Evolutionary conservation across 2,888 invertebrate genomes (phyloP).

Genomic region (Peribatodes rhomboidaria): DNA sequence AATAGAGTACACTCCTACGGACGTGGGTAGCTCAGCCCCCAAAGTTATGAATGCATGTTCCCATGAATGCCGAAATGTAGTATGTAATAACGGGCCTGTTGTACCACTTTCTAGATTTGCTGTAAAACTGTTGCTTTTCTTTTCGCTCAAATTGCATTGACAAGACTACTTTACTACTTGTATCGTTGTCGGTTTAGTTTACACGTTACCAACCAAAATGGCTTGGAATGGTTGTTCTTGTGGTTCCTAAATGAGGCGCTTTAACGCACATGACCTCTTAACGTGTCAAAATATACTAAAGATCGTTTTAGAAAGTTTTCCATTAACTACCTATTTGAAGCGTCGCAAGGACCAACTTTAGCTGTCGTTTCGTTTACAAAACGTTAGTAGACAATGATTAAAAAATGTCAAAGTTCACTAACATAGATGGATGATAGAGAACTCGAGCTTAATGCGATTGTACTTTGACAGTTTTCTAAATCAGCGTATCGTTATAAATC

Average conservation of each 20-base stretch:
- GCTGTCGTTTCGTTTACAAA: not conserved
- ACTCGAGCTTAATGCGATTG: not conserved
- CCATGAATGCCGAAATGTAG: too few species aligned
- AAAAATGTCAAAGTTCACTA: not conserved
- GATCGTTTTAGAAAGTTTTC: not conserved
- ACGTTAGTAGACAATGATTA: not conserved
- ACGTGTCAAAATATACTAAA: not conserved
- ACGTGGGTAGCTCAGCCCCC: too few species aligned
- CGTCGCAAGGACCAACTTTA: slow-evolving; percentile 1
- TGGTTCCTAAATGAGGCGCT: not conserved
- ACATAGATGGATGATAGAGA: not conserved
- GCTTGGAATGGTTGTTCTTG: not conserved
- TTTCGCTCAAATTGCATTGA: not conserved
- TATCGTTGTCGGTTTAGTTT: too few species aligned
- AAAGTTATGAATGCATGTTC: too few species aligned
- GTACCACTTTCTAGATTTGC: not conserved
- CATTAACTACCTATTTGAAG: not conserved
- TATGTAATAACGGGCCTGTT: too few species aligned
- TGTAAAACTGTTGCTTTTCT: not conserved
- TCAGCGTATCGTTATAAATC: not conserved
- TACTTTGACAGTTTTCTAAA: not conserved
- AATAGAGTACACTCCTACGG: too few species aligned
- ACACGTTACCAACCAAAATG: not conserved
- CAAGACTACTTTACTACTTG: not conserved
- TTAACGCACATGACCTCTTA: not conserved